phyloP scores from a whole-genome alignment of 1,140 invertebrate genomes.

The Cydia strobilella region DNA sequence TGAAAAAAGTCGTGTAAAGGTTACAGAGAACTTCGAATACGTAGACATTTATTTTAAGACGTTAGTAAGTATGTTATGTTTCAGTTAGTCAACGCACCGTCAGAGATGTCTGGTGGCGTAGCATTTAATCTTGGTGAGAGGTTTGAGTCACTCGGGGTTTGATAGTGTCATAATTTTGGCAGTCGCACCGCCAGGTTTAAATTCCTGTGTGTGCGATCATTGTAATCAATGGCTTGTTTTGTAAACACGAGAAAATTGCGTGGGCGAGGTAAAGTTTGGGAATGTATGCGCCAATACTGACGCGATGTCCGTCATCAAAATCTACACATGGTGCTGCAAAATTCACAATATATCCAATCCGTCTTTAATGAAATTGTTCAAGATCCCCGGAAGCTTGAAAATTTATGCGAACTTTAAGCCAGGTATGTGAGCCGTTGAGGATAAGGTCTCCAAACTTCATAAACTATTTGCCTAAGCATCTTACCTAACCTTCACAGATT shows the following conservation, averaged over 20 bases:
- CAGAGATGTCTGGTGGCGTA: constrained; percentile 10
- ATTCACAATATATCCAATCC: neutral
- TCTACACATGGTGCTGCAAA: neutral
- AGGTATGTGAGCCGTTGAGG: too few species aligned
- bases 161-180: constrained; percentile 14
- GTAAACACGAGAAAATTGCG: neutral
- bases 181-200: neutral
- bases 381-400: too few species aligned
- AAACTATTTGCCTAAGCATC: too few species aligned
- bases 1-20: neutral
- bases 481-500: too few species aligned
- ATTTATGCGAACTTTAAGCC: too few species aligned
- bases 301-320: neutral
- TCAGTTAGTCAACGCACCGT: constrained; percentile 6
- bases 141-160: neutral
- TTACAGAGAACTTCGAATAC: neutral
- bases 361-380: too few species aligned
- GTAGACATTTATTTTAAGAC: constrained; percentile 7
- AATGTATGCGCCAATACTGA: neutral
- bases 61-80: constrained; percentile 16
- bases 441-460: too few species aligned
- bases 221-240: constrained; percentile 12
- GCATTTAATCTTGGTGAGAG: neutral
- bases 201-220: neutral
- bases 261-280: neutral